Conservation (phyloP, 2,888 invertebrate genomes). For the Leptodirus hochenwartii region DNA sequence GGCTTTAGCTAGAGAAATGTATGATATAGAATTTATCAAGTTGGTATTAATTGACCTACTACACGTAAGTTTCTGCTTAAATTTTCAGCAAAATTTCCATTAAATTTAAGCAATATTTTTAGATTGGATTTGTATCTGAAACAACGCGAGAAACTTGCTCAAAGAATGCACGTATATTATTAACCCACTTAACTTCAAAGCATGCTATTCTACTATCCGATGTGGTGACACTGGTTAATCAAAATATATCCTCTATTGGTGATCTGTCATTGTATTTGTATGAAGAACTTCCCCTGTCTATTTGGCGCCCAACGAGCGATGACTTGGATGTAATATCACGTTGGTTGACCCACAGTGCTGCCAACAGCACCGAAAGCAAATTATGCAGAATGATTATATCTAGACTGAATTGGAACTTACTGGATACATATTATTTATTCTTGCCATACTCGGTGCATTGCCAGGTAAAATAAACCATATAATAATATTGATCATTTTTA, state of each 20-base stretch:
- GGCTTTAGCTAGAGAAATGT: constrained; percentile 44
- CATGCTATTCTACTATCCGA: constrained; percentile 52
- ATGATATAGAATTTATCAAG: constrained; percentile 49
- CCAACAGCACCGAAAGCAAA: constrained; percentile 41
- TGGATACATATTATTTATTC: constrained; percentile 30
- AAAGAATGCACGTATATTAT: constrained; percentile 52
- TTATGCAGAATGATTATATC: constrained; percentile 49
- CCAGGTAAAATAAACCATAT: no score
- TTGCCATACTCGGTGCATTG: constrained; percentile 48
- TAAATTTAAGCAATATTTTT: constrained; percentile 15
- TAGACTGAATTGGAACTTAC: constrained; percentile 50
- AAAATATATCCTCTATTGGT: constrained; percentile 37
- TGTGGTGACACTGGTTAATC: constrained; percentile 38
- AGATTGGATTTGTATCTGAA: constrained; percentile 56
- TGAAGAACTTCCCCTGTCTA: constrained; percentile 47
- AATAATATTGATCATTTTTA: no score
- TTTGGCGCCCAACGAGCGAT: constrained; percentile 46
- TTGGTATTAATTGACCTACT: constrained; percentile 49
- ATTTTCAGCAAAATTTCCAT: no score
- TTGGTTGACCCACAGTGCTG: constrained; percentile 44
- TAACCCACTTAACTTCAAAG: constrained; percentile 47
- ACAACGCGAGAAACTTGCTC: constrained; percentile 53
- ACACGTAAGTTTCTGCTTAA: constrained; percentile 34
- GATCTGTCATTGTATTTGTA: constrained; percentile 41
- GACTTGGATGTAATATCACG: constrained; percentile 44